phyloP scores from a whole-genome alignment of 2,888 invertebrate species.

The Drosophila eohydei region DNA sequence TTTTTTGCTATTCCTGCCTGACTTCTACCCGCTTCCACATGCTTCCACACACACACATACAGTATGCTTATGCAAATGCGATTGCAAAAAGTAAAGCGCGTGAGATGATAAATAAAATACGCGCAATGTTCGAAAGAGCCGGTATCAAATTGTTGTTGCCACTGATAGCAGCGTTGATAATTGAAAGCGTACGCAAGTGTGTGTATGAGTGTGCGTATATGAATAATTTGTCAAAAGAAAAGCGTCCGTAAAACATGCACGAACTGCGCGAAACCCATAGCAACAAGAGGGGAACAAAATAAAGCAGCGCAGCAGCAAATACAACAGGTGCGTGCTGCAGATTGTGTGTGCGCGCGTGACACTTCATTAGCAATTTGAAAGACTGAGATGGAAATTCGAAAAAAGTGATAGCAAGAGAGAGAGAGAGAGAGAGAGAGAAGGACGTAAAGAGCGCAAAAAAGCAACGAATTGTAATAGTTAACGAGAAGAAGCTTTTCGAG shows the following conservation, averaged over 20 bases:
- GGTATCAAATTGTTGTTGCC: constrained; percentile 4
- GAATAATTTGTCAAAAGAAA: constrained; percentile 24
- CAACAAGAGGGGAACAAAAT: constrained; percentile 20
- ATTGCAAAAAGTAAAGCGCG: constrained; percentile 45
- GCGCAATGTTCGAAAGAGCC: constrained; percentile 26
- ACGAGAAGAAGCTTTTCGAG: not conserved
- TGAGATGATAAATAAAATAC: constrained; percentile 42
- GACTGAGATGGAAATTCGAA: not conserved
- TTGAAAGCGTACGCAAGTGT: constrained; percentile 40
- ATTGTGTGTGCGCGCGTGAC: constrained; percentile 51
- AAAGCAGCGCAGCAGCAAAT: constrained; percentile 26
- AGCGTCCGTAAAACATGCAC: constrained; percentile 13
- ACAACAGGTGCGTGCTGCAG: constrained; percentile 55
- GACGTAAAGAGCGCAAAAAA: not conserved
- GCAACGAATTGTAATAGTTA: constrained; percentile 13
- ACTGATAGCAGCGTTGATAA: constrained; percentile 38
- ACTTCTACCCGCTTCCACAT: not conserved
- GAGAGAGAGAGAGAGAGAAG: not conserved
- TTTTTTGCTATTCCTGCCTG: constrained; percentile 14
- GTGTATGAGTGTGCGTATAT: not conserved
- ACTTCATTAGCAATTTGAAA: constrained; percentile 48
- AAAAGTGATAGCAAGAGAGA: not conserved
- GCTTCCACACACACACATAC: not conserved
- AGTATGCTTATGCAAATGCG: constrained; percentile 19
- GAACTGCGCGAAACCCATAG: constrained; percentile 19